phyloP scores from a whole-genome alignment of 2,888 invertebrate genomes.

The Ecliptopera silaceata region DNA sequence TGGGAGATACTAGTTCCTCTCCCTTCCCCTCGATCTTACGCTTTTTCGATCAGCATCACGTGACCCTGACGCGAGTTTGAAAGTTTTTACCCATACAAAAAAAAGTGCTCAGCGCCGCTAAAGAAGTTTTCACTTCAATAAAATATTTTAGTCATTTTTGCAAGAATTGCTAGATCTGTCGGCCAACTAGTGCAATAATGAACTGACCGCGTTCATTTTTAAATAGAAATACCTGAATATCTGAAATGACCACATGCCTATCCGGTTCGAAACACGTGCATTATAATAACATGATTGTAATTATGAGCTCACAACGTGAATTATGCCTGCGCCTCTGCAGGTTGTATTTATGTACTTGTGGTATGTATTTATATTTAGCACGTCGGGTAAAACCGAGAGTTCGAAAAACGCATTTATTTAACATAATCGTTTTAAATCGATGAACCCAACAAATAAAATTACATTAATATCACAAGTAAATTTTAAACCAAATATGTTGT shows the following conservation, averaged over 20 bases:
- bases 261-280: slow-evolving; percentile 30
- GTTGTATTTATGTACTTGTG: background rate
- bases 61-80: too few species aligned
- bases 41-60: too few species aligned
- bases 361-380: slow-evolving; percentile 6
- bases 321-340: slow-evolving; percentile 9
- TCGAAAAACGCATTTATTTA: slow-evolving; percentile 3
- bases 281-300: slow-evolving; percentile 18
- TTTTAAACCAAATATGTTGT: background rate
- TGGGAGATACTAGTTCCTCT: too few species aligned
- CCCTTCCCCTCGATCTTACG: too few species aligned
- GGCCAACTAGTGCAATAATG: too few species aligned
- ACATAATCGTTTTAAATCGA: background rate
- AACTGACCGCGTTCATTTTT: too few species aligned
- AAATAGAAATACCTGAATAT: background rate
- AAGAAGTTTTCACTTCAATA: too few species aligned
- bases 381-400: background rate
- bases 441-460: background rate
- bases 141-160: too few species aligned
- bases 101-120: too few species aligned
- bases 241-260: slow-evolving; percentile 18
- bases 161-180: too few species aligned
- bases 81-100: too few species aligned
- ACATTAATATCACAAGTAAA: background rate
- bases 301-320: slow-evolving; percentile 25